Base-by-base conservation (phyloP, 2,888 invertebrate species). In the Drosophila mulleri region DNA sequence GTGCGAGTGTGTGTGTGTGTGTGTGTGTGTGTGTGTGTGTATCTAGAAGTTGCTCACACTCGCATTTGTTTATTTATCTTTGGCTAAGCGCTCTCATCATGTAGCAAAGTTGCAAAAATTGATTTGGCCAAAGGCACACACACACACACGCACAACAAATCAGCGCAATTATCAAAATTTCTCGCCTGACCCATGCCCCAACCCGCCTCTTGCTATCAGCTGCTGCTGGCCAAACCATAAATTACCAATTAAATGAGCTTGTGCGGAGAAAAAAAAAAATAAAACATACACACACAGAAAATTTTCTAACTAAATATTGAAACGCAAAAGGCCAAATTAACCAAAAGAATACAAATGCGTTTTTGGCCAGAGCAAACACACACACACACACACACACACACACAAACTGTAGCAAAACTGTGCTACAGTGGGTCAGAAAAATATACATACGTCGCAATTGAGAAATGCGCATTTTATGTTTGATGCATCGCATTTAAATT, bases 171-270 rank as follows among this genome's bases (percentile, higher is more conserved):
- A 83, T 83, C 79, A 77, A 82, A 75, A 35, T 26, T 74, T 72
- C 41, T 69, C 64, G 14, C 23, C 0, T 12, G 16, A 20, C 14
- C 8, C 16, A 42, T 26, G 14, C 20, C 42, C 29, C 16, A 11
- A 45, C 53, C 53, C 14, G 29, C 11, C 0, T 9, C 48, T 32
- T 9, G 35, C 35, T 23, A 44, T 37, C 48, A 52, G 18, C 56
- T 37, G 57, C 44, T 47, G 57, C 42, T 42, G 52, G 63, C 35
- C 7, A 50, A 65, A 57, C 72, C 89, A 89, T 89, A 89, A 89
- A 89, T 89, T 89, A 90, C 58, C 88, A 76, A 83, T 81, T 85
- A 88, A 89, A 89, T 89, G 82, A 82, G 89, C 80, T 79, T 76
- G 89, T 80, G 89, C 83, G 85, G 0, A 29, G 29, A 86, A 80